Evolutionary conservation across 2,888 invertebrate species (phyloP), one percentile per base, ranked within the genome.

Genomic region (Eilema sororculum): DNA sequence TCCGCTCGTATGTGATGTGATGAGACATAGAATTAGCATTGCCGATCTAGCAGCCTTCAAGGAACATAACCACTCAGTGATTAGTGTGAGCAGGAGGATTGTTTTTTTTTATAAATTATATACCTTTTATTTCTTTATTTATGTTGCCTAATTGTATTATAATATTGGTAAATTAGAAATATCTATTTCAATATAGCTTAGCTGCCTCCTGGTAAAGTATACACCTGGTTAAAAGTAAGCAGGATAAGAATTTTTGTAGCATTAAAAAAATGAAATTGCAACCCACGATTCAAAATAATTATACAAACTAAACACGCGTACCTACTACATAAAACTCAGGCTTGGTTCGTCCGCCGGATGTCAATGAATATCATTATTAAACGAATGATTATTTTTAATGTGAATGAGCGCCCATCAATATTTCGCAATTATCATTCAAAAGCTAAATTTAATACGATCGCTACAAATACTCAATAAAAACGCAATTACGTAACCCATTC

Each of bases 331-430:
- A 52, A 58, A 71, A 75, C 68, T 75, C 76, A 73, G 75, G 76
- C 79, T 77, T 71, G 69, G 67, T 73, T 67, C 89, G 87, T 93
- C 93, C 93, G 93, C 87, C 93, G 94, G 95, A 94, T 90, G 88
- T 86, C 84, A 83, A 86, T 89, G 86, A 86, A 88, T 88, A 83
- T 71, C 37, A 77, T 77, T 76, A 75, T 71, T 60, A 84, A 85
- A 84, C 77, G 80, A 86, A 83, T 78, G 76, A 89, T 88, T 90
- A 92, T 92, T 89, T 91, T 92, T 90, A 90, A 91, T 71, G 72
- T 74, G 90, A 82, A 83, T 81, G 81, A 69, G 74, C 61, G 59
- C 73, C 75, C 79, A 83, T 86, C 83, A 82, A 83, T 77, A 76
- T 81, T 69, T 74, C 73, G 72, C 72, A 75, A 90, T 93, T 89